phyloP scores from a whole-genome alignment of 2,797 vertebrate genomes.

The Clarias fuscus region DNA sequence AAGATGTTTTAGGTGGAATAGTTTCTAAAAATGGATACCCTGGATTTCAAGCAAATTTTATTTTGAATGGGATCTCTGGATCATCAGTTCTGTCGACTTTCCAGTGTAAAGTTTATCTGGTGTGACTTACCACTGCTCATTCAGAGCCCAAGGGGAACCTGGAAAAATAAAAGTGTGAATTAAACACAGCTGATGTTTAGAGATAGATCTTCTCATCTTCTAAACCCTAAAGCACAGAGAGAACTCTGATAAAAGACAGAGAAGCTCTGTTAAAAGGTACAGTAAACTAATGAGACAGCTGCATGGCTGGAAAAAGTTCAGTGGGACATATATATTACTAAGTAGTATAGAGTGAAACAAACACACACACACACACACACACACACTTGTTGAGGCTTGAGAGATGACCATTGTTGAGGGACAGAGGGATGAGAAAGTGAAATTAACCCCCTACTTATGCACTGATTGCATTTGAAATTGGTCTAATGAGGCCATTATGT shows the following conservation, averaged over 20 bases:
- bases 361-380: slow-evolving; percentile 24
- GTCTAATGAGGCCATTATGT: slow-evolving; percentile 96
- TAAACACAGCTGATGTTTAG: not conserved
- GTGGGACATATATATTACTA: slow-evolving; percentile 12
- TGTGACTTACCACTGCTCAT: not conserved
- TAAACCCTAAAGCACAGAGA: not conserved
- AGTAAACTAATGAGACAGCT: not conserved
- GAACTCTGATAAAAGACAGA: not conserved
- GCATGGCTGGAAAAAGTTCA: not conserved
- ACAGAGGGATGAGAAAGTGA: slow-evolving; percentile 75
- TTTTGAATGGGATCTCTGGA: not conserved
- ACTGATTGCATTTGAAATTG: slow-evolving; percentile 81
- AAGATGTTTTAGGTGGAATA: not conserved
- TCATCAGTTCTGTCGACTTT: not conserved
- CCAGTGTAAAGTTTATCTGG: not conserved
- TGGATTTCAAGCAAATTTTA: not conserved
- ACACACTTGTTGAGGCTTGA: slow-evolving; percentile 56
- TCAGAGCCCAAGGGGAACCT: not conserved
- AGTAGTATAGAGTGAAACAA: not conserved
- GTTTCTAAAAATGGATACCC: not conserved
- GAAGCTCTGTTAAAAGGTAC: not conserved
- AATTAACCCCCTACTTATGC: slow-evolving; percentile 82
- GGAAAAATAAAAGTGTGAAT: not conserved
- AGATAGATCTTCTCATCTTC: not conserved
- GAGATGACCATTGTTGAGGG: slow-evolving; percentile 72